Evolutionary conservation across 2,888 invertebrate species (phyloP).

Genomic region (Polietes domitor): DNA sequence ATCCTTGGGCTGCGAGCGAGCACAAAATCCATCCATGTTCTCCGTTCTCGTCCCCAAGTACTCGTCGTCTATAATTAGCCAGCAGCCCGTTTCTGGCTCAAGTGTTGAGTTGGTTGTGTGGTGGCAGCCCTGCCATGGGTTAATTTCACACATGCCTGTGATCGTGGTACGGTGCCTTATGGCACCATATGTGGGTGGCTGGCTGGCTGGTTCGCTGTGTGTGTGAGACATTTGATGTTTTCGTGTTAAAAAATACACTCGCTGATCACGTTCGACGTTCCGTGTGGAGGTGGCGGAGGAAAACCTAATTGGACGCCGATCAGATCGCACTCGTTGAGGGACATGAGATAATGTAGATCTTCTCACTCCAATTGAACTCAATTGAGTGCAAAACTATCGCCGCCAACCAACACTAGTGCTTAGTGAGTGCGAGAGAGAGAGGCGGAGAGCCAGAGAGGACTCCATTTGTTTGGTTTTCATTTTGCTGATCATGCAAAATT

Average conservation of each 20-base stretch:
- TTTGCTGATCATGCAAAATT: constrained; percentile 62
- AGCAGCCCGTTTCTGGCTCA: too few relatives aligned
- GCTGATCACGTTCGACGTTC: neutral
- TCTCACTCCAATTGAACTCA: constrained; percentile 40
- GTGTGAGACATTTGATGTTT: constrained; percentile 63
- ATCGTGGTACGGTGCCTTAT: constrained; percentile 42
- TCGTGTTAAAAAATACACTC: constrained; percentile 42
- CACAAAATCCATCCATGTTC: too few relatives aligned
- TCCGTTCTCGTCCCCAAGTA: constrained; percentile 12
- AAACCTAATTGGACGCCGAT: constrained; percentile 51
- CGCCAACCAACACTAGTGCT: too few relatives aligned
- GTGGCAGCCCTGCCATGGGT: constrained; percentile 40
- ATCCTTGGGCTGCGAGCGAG: constrained; percentile 71
- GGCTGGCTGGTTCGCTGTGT: neutral
- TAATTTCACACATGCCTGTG: constrained; percentile 54
- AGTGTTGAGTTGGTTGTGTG: constrained; percentile 35
- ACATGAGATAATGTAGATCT: neutral
- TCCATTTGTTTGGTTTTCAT: neutral
- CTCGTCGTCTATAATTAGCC: constrained; percentile 52
- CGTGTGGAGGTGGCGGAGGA: too few relatives aligned
- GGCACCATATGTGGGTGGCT: constrained; percentile 58
- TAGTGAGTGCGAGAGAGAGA: too few relatives aligned
- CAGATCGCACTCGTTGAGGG: constrained; percentile 37
- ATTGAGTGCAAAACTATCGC: constrained; percentile 20
- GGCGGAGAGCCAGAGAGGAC: neutral